phyloP scores from a whole-genome alignment of 2,888 invertebrate genomes.

The Clepsis dumicolana region DNA sequence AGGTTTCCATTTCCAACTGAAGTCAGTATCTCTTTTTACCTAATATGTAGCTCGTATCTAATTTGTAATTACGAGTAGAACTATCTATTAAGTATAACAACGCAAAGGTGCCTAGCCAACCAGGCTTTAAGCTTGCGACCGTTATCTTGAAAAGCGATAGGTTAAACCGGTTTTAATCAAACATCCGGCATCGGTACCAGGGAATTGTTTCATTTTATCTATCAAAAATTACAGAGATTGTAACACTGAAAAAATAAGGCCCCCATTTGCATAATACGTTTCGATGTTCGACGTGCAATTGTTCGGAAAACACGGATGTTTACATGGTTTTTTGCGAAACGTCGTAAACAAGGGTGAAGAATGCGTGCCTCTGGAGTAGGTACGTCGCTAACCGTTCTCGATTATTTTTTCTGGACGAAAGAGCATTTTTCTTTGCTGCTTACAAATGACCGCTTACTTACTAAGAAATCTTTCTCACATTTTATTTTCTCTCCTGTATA shows the following conservation, averaged over 20 bases:
- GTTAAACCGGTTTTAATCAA: not conserved
- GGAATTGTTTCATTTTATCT: not conserved
- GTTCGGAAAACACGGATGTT: conserved; percentile 33
- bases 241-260: not conserved
- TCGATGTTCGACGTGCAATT: conserved; percentile 22
- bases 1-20: too few relatives aligned
- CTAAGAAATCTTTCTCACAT: conserved; percentile 75
- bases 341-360: conserved; percentile 46
- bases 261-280: conserved; percentile 2
- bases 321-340: conserved; percentile 33
- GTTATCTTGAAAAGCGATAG: not conserved
- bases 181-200: not conserved
- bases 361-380: conserved; percentile 47
- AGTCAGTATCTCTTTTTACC: too few relatives aligned
- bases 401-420: conserved; percentile 80
- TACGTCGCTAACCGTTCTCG: conserved; percentile 56
- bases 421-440: conserved; percentile 79
- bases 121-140: not conserved
- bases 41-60: too few relatives aligned
- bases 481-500: conserved; percentile 75
- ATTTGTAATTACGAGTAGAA: too few relatives aligned
- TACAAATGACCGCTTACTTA: conserved; percentile 81
- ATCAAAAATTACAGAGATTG: not conserved
- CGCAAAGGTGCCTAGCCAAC: not conserved
- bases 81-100: too few relatives aligned